Percentiles rank a stretch among this genome's conserved stretches.
Conservation (phyloP, 2,797 vertebrate genomes). For the Sebastes steindachneri region DNA sequence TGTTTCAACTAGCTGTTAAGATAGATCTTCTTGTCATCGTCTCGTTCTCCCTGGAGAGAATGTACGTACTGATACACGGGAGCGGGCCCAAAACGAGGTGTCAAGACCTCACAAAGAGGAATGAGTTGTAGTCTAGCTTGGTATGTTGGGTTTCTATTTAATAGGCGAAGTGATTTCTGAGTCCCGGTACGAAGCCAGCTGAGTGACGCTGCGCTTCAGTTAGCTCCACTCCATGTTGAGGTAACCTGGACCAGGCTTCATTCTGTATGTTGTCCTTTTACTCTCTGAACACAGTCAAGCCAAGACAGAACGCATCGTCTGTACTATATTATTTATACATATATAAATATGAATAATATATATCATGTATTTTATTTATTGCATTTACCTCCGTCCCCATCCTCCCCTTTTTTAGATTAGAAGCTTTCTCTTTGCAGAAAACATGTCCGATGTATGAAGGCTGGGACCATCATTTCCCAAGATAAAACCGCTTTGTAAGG, state of each 20-base stretch:
- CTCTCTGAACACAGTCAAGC: conserved; percentile 47
- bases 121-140: not conserved
- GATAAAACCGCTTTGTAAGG: conserved; percentile 76
- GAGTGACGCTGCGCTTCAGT: not conserved
- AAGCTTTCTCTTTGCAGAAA: conserved; percentile 34
- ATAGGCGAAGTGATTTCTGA: not conserved
- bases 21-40: conserved; percentile 38
- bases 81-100: not conserved
- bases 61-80: conserved; percentile 1
- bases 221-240: conserved; percentile 11
- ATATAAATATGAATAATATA: conserved; percentile 76
- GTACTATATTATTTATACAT: conserved; percentile 79
- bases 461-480: conserved; percentile 61
- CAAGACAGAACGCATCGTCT: conserved; percentile 52
- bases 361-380: conserved; percentile 83
- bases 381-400: conserved; percentile 30
- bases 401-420: conserved; percentile 39
- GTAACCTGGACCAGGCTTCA: conserved; percentile 2
- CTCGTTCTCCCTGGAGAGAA: conserved; percentile 39
- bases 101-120: not conserved
- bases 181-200: not conserved
- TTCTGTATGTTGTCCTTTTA: conserved; percentile 19
- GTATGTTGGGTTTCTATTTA: not conserved
- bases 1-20: conserved; percentile 43
- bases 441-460: conserved; percentile 24